Base-by-base conservation (phyloP, 1,140 invertebrate species). In the Aphelinus certus region DNA sequence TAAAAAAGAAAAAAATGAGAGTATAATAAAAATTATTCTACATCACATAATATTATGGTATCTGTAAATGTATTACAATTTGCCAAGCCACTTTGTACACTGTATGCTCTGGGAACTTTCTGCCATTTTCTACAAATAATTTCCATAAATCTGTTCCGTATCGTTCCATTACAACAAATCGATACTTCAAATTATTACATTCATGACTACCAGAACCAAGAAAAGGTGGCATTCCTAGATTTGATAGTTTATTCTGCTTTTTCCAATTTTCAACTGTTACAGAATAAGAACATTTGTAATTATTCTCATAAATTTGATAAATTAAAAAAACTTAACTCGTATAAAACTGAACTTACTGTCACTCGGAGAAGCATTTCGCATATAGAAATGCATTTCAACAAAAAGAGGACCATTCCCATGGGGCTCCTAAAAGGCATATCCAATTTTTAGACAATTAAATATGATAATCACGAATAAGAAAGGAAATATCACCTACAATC, bases 381-480 rank as follows among this genome's bases (percentile, higher is more conserved):
- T 92, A 84, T 98, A 98, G 88, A 98, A 98, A 88, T 97, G 93
- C 90, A 97, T 96, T 90, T 98, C 97, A 66, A 97, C 95, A 90
- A 98, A 98, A 1, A 98, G 85, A 9, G 97, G 96, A 1, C 97
- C 97, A 92, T 97, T 98, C 68, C 90, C 92, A 88, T 95, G 93
- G 42, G 96, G 96, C 89, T 98, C 96, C 94, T 97, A 81, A 57
- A 87, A 86, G 82, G 68, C 75, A 73, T 76, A 81, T 75, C 69
- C 78, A 71, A 67, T 77, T 72, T 56, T 76, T 67, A 63, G 70
- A 68, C 68, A 76, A 57, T 46, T 76, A 63, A 68, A 57, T 67
- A 10, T 71, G 60, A 73, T 73, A 26, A 53, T 53, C 51, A 53
- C 51, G 9, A 66, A 45, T 65, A 75, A 72, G 63, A 51, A 66